phyloP scores from a whole-genome alignment of 2,797 vertebrate species.

The Pseudocheirus occidentalis region DNA sequence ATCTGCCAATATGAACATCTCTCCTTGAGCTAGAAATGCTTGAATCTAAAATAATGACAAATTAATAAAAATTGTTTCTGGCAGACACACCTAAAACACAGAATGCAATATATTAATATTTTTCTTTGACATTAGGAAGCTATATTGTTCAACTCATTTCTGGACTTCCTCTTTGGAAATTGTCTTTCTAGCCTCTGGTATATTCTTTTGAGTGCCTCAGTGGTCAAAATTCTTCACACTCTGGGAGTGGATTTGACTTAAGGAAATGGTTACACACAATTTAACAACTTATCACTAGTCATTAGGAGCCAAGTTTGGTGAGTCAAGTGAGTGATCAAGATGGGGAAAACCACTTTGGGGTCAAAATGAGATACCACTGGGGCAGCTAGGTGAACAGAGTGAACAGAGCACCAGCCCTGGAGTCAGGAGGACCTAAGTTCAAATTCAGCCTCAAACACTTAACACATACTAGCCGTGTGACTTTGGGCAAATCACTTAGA shows the following conservation, averaged over 20 bases:
- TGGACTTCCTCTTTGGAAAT: background rate
- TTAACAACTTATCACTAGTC: too few species aligned
- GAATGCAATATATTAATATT: background rate
- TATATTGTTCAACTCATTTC: background rate
- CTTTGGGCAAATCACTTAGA: too few species aligned
- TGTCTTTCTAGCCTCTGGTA: background rate
- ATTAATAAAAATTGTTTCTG: background rate
- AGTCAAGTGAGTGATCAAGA: background rate
- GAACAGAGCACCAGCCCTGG: too few species aligned
- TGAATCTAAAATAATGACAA: background rate
- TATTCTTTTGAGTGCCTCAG: background rate
- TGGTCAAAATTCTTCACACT: background rate
- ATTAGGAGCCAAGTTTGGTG: background rate
- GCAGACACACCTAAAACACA: background rate
- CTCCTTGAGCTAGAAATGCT: background rate
- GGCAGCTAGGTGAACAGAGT: too few species aligned
- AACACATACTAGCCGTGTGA: too few species aligned
- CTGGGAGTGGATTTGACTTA: slow-evolving; percentile 28
- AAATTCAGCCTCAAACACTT: too few species aligned
- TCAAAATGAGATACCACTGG: too few species aligned
- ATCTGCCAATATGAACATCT: background rate
- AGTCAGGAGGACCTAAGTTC: too few species aligned
- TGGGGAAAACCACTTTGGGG: background rate
- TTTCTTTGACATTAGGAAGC: background rate
- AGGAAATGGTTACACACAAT: background rate